Evolutionary conservation across 1,140 invertebrate species (phyloP), one percentile per base, ranked within the genome.

Genomic region (silkworm (Bombyx mori)): DNA sequence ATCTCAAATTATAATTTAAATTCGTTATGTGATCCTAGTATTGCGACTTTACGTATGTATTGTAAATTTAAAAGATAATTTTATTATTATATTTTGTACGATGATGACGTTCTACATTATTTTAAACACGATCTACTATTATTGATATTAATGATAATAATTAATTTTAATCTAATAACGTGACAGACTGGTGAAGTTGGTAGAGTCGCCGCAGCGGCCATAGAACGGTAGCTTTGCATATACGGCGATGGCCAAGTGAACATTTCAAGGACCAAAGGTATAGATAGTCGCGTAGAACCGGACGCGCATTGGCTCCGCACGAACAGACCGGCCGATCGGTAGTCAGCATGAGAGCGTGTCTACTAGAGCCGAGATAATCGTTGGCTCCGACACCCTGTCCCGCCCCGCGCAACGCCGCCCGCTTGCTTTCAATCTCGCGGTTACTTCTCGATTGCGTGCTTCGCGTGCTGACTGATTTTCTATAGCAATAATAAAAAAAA

Each of bases 401-500:
- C 75, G 60, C 71, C 74, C 73, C 69, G 72, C 78, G 79, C 77
- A 79, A 77, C 79, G 82, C 83, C 81, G 79, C 81, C 82, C 79
- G 83, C 82, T 85, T 86, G 75, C 69, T 85, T 85, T 86, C 75
- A 75, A 82, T 85, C 84, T 84, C 78, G 84, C 84, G 82, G 81
- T 84, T 88, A 88, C 88, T 89, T 88, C 88, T 89, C 86, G 83
- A 88, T 89, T 88, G 86, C 85, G 86, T 89, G 88, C 88, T 89
- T 89, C 81, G 88, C 88, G 88, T 89, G 88, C 88, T 88, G 88
- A 88, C 88, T 89, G 88, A 89, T 89, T 89, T 89, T 89, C 88
- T 88, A 89, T 89, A 89, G 88, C 88, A 89, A 89, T 89, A 18
- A 18, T 18, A 18, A 18, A 18, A 89, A 88, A 88, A 86, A 88